Conservation (phyloP, 2,888 invertebrate species). For the Marronus borbonicus region DNA sequence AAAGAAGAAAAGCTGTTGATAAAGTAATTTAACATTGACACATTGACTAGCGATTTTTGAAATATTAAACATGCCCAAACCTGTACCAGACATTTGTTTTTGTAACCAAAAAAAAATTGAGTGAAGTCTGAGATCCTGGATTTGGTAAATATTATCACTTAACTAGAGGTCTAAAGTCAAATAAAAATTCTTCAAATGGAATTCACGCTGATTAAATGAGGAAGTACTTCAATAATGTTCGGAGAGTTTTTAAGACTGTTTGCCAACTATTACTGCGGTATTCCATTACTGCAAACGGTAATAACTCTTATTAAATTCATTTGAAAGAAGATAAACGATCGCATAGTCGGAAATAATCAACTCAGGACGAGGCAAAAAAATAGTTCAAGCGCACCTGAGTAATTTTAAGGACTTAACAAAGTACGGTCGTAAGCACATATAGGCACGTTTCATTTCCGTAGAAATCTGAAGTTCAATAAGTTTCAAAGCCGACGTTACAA, state of each 20-base stretch:
- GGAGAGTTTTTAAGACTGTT: not conserved
- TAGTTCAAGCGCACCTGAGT: slow-evolving; percentile 3
- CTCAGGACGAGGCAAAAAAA: not conserved
- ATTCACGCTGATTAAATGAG: not conserved
- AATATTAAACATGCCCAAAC: too few species aligned
- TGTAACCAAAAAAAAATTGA: not conserved
- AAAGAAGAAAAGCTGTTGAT: too few species aligned
- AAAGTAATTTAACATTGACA: too few species aligned
- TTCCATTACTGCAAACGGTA: slow-evolving; percentile 2
- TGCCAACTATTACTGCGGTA: not conserved
- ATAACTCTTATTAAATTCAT: slow-evolving; percentile 39
- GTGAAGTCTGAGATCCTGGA: too few species aligned
- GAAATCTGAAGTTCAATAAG: slow-evolving; percentile 37
- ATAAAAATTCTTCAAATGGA: not conserved
- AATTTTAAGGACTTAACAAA: not conserved
- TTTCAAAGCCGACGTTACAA: not conserved
- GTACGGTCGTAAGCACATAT: not conserved
- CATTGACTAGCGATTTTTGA: too few species aligned
- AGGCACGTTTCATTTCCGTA: not conserved
- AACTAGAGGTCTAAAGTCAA: not conserved
- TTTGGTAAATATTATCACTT: too few species aligned
- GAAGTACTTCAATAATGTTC: not conserved
- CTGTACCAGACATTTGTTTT: not conserved
- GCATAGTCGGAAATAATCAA: slow-evolving; percentile 17
- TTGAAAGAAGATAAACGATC: slow-evolving; percentile 5